These are phyloP conservation scores for Tachuris rubrigastra DNA, from an alignment of 2,113 vertebrate genomes.

Conservation along the genomic window DNA sequence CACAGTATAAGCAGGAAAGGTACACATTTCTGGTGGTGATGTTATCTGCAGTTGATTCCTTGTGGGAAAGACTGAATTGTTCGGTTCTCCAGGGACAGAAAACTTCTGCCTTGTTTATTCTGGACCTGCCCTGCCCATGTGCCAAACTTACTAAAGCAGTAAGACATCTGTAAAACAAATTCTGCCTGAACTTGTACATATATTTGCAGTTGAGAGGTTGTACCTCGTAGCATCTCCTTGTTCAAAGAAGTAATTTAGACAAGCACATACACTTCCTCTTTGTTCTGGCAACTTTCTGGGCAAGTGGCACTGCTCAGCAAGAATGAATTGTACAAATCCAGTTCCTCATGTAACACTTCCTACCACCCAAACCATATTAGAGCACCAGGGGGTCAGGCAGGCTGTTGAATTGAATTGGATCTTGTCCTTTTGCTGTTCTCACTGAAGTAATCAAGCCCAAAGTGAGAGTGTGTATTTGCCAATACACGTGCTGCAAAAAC, in stretches of 20 bases:
- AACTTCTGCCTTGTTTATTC: background rate
- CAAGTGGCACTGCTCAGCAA: background rate
- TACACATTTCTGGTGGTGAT: background rate
- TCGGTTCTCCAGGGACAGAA: background rate
- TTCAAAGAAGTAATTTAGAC: background rate
- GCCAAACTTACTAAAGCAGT: background rate
- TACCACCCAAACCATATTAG: background rate
- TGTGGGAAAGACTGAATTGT: background rate
- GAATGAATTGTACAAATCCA: background rate
- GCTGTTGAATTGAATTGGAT: background rate
- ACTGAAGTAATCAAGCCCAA: background rate
- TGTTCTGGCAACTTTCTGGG: background rate
- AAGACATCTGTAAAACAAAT: background rate
- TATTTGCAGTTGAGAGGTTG: background rate
- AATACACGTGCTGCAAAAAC: background rate
- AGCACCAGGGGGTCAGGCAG: background rate
- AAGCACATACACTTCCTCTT: background rate
- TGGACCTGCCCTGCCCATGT: background rate
- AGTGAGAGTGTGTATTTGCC: background rate
- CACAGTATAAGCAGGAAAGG: background rate
- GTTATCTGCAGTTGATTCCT: background rate
- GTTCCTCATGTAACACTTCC: background rate
- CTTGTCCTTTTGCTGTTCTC: background rate
- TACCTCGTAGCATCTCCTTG: background rate
- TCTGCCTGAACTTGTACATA: background rate